Percentiles rank a stretch among this genome's conserved stretches.
Evolutionary conservation across 2,113 vertebrate genomes (phyloP).

Genomic region (Triplophysa rosa): DNA sequence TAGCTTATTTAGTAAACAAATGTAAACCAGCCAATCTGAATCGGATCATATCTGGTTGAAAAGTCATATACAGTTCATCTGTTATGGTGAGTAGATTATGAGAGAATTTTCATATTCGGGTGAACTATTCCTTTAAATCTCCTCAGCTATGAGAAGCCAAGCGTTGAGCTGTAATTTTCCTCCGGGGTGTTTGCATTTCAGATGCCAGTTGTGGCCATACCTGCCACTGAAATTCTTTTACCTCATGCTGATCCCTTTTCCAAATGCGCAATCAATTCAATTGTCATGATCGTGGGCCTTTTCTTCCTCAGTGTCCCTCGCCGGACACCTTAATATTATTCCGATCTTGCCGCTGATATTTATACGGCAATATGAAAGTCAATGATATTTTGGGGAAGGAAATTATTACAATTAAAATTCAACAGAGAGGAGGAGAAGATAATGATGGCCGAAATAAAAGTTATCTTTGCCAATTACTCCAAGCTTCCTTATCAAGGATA

Average conservation of each 20-base stretch:
- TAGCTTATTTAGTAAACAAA: too few relatives aligned
- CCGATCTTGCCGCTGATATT: slow-evolving; percentile 63
- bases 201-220: background rate
- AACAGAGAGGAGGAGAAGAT: slow-evolving; percentile 58
- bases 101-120: too few relatives aligned
- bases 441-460: slow-evolving; percentile 64
- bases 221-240: background rate
- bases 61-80: too few relatives aligned
- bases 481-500: slow-evolving; percentile 65
- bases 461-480: slow-evolving; percentile 71
- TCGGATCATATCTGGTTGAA: too few relatives aligned
- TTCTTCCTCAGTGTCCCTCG: slow-evolving; percentile 47
- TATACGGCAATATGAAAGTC: slow-evolving; percentile 59
- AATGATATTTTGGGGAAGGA: slow-evolving; percentile 56
- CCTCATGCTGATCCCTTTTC: background rate
- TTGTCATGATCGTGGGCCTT: slow-evolving; percentile 44
- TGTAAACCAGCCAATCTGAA: too few relatives aligned
- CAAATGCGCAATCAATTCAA: slow-evolving; percentile 44
- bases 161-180: too few relatives aligned
- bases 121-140: too few relatives aligned
- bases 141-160: too few relatives aligned
- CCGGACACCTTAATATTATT: slow-evolving; percentile 58
- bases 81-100: too few relatives aligned
- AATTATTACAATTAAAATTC: slow-evolving; percentile 63
- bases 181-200: background rate